These are phyloP conservation scores for Daboia siamensis DNA, from an alignment of 2,113 vertebrate species.

Conservation along the genomic window DNA sequence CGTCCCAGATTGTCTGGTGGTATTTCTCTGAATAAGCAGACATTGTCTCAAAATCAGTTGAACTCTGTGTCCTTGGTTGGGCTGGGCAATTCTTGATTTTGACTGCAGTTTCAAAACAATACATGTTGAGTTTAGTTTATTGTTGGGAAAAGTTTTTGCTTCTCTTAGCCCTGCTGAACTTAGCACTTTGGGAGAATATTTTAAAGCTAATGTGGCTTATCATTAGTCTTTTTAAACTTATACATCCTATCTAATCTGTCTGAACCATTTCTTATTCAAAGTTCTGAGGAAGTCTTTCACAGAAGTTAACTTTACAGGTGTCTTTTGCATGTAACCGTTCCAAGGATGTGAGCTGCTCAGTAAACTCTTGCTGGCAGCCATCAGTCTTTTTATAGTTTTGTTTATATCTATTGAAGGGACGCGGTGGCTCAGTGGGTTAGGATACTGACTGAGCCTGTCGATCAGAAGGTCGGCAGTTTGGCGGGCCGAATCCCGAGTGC, in stretches of 20 bases:
- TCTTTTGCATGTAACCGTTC: not conserved
- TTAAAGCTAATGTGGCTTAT: not conserved
- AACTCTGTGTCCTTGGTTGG: constrained; percentile 1
- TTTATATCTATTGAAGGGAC: not conserved
- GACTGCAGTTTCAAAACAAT: not conserved
- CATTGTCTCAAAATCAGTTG: constrained; percentile 7
- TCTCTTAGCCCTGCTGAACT: not conserved
- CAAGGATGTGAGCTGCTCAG: not conserved
- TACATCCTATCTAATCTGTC: not conserved
- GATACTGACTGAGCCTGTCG: too few species aligned
- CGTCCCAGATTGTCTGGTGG: constrained; percentile 42
- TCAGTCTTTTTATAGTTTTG: not conserved
- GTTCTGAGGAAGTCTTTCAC: not conserved
- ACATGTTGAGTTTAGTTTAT: not conserved
- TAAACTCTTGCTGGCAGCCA: not conserved
- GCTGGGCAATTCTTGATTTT: not conserved
- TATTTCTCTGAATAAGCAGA: constrained; percentile 39
- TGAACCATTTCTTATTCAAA: not conserved
- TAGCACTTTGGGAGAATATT: not conserved
- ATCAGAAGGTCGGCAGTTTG: too few species aligned
- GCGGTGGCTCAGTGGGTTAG: too few species aligned
- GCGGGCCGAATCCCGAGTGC: too few species aligned
- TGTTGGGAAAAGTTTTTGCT: not conserved
- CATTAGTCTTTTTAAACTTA: not conserved
- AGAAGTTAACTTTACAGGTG: not conserved